These are phyloP conservation scores for Lithophane ornitopus DNA, from an alignment of 2,888 invertebrate species.

Conservation along the genomic window DNA sequence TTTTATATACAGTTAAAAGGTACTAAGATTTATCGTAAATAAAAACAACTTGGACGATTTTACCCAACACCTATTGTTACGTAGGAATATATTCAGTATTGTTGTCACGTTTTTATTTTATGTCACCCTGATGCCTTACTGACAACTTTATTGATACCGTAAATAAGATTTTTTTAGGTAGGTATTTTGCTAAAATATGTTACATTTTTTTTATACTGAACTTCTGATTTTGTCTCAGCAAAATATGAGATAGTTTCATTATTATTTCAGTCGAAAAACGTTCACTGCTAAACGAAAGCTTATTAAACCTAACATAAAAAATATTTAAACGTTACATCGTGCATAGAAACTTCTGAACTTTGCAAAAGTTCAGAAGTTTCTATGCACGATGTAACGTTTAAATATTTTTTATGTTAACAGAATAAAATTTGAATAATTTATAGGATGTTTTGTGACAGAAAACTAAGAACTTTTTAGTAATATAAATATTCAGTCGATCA, in stretches of 20 bases:
- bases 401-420: neutral
- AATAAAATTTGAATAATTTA: constrained; percentile 25
- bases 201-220: neutral
- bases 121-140: constrained; percentile 55
- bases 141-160: constrained; percentile 63
- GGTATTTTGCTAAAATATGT: constrained; percentile 22
- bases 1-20: constrained; percentile 52
- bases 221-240: neutral
- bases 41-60: constrained; percentile 48
- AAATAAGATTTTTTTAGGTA: constrained; percentile 41
- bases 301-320: no score
- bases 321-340: no score
- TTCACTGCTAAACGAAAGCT: neutral
- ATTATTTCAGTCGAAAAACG: neutral
- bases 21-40: constrained; percentile 57
- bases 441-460: neutral
- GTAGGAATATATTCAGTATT: constrained; percentile 51
- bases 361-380: neutral
- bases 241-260: neutral
- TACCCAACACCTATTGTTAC: constrained; percentile 45
- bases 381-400: neutral
- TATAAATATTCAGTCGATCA: constrained; percentile 17
- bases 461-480: constrained; percentile 27
- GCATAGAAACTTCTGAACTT: no score
- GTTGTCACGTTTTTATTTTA: constrained; percentile 65